Percentiles rank a stretch among this genome's conserved stretches.
Conservation (phyloP, 2,888 invertebrate species). For the Mycalesis mineus region DNA sequence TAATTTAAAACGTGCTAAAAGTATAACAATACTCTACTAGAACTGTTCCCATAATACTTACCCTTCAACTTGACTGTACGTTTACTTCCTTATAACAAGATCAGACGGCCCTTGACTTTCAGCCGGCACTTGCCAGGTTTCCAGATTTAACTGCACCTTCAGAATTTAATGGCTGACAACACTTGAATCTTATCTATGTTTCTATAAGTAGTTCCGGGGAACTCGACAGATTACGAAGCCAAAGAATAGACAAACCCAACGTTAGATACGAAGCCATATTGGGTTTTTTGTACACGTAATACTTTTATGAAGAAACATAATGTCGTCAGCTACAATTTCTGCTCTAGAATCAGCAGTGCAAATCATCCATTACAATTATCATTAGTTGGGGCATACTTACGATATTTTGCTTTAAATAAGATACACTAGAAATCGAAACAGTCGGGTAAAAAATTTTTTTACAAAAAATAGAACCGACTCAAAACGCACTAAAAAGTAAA, state of each 20-base stretch:
- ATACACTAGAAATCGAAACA: too few species aligned
- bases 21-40: too few species aligned
- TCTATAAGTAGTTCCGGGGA: conserved; percentile 7
- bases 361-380: too few species aligned
- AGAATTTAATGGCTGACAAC: conserved; percentile 14
- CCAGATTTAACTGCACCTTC: conserved; percentile 30
- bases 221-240: conserved; percentile 6
- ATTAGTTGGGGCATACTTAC: too few species aligned
- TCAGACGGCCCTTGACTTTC: conserved; percentile 67
- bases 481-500: too few species aligned
- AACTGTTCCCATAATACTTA: conserved; percentile 18
- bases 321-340: neutral
- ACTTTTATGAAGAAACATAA: neutral
- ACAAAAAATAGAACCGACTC: too few species aligned
- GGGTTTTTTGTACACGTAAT: neutral
- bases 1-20: too few species aligned
- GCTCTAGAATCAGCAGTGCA: too few species aligned
- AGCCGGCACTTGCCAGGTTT: conserved; percentile 52
- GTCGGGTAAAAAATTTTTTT: too few species aligned
- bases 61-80: conserved; percentile 61
- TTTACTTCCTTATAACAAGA: conserved; percentile 54
- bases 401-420: too few species aligned
- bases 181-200: neutral
- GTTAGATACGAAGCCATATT: neutral
- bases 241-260: neutral